A percentile compares a stretch with the other conserved stretches of the same genome.
phyloP scores from a whole-genome alignment of 2,113 vertebrate genomes.

The Phocoena sinus region DNA sequence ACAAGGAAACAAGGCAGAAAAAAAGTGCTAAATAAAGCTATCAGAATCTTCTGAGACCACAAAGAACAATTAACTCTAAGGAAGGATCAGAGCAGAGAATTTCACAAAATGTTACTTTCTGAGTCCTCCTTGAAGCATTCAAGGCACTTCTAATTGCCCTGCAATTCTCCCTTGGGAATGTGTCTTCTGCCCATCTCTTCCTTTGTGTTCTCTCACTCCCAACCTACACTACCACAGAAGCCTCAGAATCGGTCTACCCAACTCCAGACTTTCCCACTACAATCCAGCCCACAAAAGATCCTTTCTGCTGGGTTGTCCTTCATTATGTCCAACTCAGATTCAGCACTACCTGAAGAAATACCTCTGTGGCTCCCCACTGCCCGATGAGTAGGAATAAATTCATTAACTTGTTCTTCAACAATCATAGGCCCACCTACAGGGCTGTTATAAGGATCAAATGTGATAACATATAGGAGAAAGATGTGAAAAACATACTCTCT shows the following conservation, averaged over 20 bases:
- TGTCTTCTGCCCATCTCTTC: background rate
- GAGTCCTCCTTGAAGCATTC: background rate
- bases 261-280: background rate
- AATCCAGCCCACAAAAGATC: background rate
- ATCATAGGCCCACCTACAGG: background rate
- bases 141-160: background rate
- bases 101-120: background rate
- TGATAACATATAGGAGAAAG: background rate
- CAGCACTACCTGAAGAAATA: background rate
- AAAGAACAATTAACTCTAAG: background rate
- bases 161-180: background rate
- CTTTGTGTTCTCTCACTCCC: background rate
- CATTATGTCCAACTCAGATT: background rate
- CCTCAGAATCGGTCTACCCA: background rate
- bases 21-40: background rate
- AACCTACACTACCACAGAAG: background rate
- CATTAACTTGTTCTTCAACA: background rate
- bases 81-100: background rate
- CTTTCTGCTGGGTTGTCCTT: background rate
- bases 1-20: conserved; percentile 18
- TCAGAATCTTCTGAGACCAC: conserved; percentile 6
- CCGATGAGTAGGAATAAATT: background rate
- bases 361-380: background rate
- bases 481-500: background rate
- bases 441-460: background rate